These are phyloP conservation scores for Drosophila quinaria DNA, from an alignment of 2,888 invertebrate genomes.

Conservation along the genomic window DNA sequence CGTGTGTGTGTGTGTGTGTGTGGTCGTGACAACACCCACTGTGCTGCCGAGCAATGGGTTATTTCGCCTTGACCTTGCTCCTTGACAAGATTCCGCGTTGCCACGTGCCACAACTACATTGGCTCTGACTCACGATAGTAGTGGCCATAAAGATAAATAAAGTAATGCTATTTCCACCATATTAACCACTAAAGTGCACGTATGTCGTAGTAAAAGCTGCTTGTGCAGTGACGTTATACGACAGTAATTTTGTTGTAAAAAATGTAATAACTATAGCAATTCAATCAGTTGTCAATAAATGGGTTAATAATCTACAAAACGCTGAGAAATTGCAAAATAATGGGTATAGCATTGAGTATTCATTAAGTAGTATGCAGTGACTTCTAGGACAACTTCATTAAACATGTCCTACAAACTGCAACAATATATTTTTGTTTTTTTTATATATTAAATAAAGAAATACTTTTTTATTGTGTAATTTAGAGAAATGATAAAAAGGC, in stretches of 20 bases:
- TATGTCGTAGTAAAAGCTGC: conserved; percentile 26
- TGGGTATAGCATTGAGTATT: neutral
- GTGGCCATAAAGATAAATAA: conserved; percentile 52
- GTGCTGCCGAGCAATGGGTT: conserved; percentile 59
- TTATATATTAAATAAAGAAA: no score
- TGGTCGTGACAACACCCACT: conserved; percentile 12
- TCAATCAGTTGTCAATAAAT: conserved; percentile 28
- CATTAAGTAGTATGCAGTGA: neutral
- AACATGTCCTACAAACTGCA: no score
- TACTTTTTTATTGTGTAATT: no score
- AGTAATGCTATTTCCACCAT: conserved; percentile 22
- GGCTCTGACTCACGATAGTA: conserved; percentile 20
- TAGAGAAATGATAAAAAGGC: neutral
- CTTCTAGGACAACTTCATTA: neutral
- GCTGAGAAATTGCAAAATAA: neutral
- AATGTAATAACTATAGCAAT: conserved; percentile 19
- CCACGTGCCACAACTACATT: conserved; percentile 63
- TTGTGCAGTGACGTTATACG: conserved; percentile 16
- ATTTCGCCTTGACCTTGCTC: conserved; percentile 68
- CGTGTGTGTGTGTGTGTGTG: conserved; percentile 24
- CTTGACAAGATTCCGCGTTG: conserved; percentile 63
- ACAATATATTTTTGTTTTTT: neutral
- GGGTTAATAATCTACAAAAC: conserved; percentile 14
- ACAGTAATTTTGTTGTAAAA: conserved; percentile 31
- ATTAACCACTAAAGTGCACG: conserved; percentile 10